Base-by-base conservation (phyloP, 2,113 vertebrate species). In the Jaculus jaculus region DNA sequence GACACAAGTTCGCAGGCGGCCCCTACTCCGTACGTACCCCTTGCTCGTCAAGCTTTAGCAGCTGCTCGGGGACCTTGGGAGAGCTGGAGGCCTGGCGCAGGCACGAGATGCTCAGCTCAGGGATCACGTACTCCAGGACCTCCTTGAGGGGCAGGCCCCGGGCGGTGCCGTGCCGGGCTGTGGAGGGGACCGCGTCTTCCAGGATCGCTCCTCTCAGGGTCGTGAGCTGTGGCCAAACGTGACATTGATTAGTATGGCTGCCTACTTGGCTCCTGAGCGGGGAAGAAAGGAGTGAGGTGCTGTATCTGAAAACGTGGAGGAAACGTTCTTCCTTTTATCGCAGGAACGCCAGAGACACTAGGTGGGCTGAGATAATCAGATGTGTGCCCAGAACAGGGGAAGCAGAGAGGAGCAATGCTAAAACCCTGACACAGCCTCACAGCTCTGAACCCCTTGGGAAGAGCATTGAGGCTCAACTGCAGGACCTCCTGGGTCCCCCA, bases 41-140 rank as follows among this genome's bases (percentile, higher is more conserved):
- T 97, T 99, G 99, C 89, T 99, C 99, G 81, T 99, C 99, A 65
- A 99, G 98, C 96, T 99, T 99, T 83, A 99, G 99, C 15, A 99
- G 98, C 92, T 99, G 99, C 90, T 99, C 99, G 0, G 98, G 97
- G 90, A 99, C 99, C 97, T 99, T 99, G 86, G 99, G 99, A 0
- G 99, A 99, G 97, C 92, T 99, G 92, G 98, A 97, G 94, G 99
- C 99, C 97, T 99, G 98, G 68, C 99, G 98, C 92, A 99, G 98
- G 97, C 99, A 99, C 93, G 98, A 99, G 95, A 99, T 99, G 89
- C 98, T 99, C 65, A 99, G 98, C 96, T 99, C 99, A 1, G 99
- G 99, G 94, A 99, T 97, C 78, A 99, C 99, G 10, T 99, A 99
- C 81, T 99, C 99, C 10, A 99, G 98, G 3, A 99, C 99, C 94